Base-by-base conservation (phyloP, 2,888 invertebrate species). In the Cancer borealis region DNA sequence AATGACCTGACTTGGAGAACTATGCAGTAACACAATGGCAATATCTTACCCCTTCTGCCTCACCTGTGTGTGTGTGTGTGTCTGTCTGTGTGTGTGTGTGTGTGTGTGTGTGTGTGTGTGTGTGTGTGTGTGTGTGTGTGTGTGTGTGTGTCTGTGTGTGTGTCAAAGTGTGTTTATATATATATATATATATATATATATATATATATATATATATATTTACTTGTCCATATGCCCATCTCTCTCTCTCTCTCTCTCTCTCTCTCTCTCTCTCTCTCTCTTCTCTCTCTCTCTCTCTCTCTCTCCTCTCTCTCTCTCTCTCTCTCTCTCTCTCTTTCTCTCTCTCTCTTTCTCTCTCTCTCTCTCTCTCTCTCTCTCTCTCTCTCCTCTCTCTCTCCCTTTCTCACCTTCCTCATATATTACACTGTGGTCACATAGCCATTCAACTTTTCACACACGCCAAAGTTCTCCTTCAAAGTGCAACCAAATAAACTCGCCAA, bases 61-160 rank as follows among this genome's bases (percentile, higher is more conserved):
- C 30, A 1, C 21, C 12, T 30, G 0, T 30, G 30, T 30, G 26
- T 30, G 79, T 79, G 79, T 79, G 79, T 79, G 79, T 79, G 79
- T 79, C 30, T 79, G 79, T 79, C 30, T 79, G 79, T 79, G 30
- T 79, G 79, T 79, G 79, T 79, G 79, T 79, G 79, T 30, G 12
- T 30, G 12, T 79, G 26, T 26, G 26, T 79, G 8, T 66, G 66
- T 66, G 66, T 66, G 66, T 66, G 66, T 66, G 66, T 66, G 66
- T 66, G 66, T 66, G 66, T 66, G 66, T 66, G 66, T 66, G 66
- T 66, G 66, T 66, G 66, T 66, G 66, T 66, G 66, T 66, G 66
- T 66, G 8, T 66, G 66, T 39, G 39, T 39, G 39, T 39, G 39
- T 39, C 1, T 39, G 39, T 0, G 66, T 66, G 66, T 66, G 66